Evolutionary conservation across 2,888 invertebrate species (phyloP).

Genomic region (Miltochrista miniata): DNA sequence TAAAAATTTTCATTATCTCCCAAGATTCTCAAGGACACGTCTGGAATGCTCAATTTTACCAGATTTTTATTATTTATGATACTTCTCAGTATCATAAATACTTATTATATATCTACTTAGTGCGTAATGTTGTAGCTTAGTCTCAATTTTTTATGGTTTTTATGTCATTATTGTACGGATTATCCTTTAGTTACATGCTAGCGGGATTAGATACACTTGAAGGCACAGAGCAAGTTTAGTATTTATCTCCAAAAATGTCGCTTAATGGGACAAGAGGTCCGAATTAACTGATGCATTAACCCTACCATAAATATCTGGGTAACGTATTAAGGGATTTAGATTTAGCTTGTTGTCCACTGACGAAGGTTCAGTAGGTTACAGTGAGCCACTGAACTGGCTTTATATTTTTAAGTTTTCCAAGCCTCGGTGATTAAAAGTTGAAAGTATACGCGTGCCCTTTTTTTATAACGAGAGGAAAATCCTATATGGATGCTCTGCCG

Average conservation of each 20-base stretch:
- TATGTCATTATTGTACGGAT: conserved; percentile 24
- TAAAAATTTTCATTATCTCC: conserved; percentile 66
- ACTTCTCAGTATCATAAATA: too few species aligned
- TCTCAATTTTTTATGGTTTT: conserved; percentile 27
- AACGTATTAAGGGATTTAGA: conserved; percentile 77
- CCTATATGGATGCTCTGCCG: too few species aligned
- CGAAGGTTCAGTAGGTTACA: conserved; percentile 68
- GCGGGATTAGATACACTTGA: too few species aligned
- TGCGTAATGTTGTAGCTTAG: conserved; percentile 9
- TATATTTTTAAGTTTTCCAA: conserved; percentile 48
- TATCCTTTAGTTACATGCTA: not conserved
- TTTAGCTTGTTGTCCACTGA: conserved; percentile 72
- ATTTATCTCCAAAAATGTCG: conserved; percentile 42
- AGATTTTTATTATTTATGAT: conserved; percentile 73
- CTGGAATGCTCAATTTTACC: conserved; percentile 46
- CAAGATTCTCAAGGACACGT: conserved; percentile 56
- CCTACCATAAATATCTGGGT: conserved; percentile 78
- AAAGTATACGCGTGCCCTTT: conserved; percentile 8
- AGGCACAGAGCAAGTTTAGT: conserved; percentile 27
- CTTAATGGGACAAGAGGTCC: conserved; percentile 44
- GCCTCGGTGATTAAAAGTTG: conserved; percentile 34
- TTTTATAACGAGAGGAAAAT: too few species aligned
- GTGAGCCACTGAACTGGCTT: conserved; percentile 49
- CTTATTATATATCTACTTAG: conserved; percentile 31
- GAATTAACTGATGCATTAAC: conserved; percentile 72